Base-by-base conservation (phyloP, 2,888 invertebrate genomes). In the Odontothrips loti region DNA sequence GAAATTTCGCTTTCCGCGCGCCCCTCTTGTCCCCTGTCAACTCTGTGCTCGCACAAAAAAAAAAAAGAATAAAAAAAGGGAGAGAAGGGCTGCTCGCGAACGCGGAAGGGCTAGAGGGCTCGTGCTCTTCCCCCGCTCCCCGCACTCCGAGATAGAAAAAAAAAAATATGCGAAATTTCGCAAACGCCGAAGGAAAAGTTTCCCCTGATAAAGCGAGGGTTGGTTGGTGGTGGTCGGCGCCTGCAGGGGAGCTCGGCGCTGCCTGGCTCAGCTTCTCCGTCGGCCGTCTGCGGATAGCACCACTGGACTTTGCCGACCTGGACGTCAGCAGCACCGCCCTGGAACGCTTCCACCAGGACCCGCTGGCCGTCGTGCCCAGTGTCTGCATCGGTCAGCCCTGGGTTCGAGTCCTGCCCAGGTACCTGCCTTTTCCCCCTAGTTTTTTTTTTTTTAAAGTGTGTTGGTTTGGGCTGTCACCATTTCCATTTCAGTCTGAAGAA, bases 381-480 rank as follows among this genome's bases (percentile, higher is more conserved):
- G 23, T 47, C 68, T 80, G 78, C 80, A 82, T 81, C 68, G 82
- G 80, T 43, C 80, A 81, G 34, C 82, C 82, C 34, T 83, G 82
- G 81, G 82, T 84, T 23, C 82, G 83, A 82, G 84, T 85, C 12
- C 80, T 85, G 48, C 85, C 85, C 12, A 84, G 85, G 85, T 84
- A 81, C 48, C 34, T 6, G 34, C 34, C 47, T 51, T 51, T 6
- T n/a, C 34, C 29, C 23, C 79, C 27, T 79, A 80, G 80, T 51
- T 34, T 81, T 23, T 34, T 48, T 34, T 43, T 29, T 34, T 80
- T 68, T 43, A 29, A 17, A 79, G n/a, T n/a, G n/a, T n/a, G n/a
- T n/a, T n/a, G n/a, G n/a, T n/a, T n/a, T n/a, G n/a, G n/a, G n/a
- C n/a, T n/a, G n/a, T 15, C 75, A 27, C 27, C 8, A 20, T 63